These are phyloP conservation scores for Entomobrya multifasciata DNA, from an alignment of 2,888 invertebrate species.

Conservation along the genomic window DNA sequence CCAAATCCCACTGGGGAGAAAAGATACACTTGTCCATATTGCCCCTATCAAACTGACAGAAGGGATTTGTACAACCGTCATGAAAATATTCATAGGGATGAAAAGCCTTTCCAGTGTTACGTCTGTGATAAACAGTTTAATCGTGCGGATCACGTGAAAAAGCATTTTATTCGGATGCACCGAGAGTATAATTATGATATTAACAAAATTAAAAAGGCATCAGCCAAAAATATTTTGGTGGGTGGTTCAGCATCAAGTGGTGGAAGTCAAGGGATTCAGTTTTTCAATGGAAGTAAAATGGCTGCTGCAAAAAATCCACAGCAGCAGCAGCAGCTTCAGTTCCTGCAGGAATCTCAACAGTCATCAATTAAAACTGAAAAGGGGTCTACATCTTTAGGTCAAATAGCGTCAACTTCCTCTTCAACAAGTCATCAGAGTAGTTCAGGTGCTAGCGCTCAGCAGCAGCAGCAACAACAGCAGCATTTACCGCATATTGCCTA, in stretches of 20 bases:
- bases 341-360: conserved; percentile 67
- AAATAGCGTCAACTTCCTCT: too few species aligned
- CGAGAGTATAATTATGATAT: conserved; percentile 93
- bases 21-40: conserved; percentile 92
- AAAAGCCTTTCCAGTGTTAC: conserved; percentile 96
- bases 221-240: too few species aligned
- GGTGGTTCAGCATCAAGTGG: too few species aligned
- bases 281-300: conserved; percentile 71
- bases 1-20: conserved; percentile 79
- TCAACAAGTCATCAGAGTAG: neutral
- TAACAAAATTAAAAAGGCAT: conserved; percentile 88
- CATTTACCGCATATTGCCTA: conserved; percentile 78
- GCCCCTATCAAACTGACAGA: conserved; percentile 95
- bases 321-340: conserved; percentile 49
- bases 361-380: conserved; percentile 80
- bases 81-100: conserved; percentile 95
- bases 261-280: conserved; percentile 76
- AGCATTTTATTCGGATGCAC: conserved; percentile 95
- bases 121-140: conserved; percentile 96
- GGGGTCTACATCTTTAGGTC: neutral
- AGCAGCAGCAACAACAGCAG: conserved; percentile 45
- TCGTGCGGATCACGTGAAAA: conserved; percentile 96
- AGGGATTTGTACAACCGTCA: conserved; percentile 94
- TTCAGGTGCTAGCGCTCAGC: neutral
- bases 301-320: conserved; percentile 41